phyloP scores from a whole-genome alignment of 2,888 invertebrate species.

The Tupiocoris notatus region DNA sequence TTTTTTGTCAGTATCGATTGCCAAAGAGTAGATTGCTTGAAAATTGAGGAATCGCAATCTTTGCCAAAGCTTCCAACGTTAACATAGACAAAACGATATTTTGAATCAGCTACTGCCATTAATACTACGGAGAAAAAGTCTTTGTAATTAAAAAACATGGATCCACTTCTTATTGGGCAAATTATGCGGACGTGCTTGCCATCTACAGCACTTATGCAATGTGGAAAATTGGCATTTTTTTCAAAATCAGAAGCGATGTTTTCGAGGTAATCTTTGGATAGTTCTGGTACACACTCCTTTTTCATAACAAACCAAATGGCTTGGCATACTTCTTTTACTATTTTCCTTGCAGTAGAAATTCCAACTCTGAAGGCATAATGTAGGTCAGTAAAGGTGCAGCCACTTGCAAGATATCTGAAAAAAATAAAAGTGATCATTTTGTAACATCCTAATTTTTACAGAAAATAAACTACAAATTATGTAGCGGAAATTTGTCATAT shows the following conservation, averaged over 20 bases:
- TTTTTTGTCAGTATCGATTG: not conserved
- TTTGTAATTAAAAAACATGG: conserved; percentile 49
- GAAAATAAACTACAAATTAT: not conserved
- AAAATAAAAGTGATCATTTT: not conserved
- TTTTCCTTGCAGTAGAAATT: conserved; percentile 47
- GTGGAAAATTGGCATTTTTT: conserved; percentile 48
- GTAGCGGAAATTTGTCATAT: no score
- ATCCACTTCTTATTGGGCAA: conserved; percentile 48
- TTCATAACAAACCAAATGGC: conserved; percentile 47
- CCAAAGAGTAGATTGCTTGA: not conserved
- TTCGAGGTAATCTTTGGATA: conserved; percentile 45
- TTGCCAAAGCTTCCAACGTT: conserved; percentile 1
- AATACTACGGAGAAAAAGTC: not conserved
- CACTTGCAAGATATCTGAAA: conserved; percentile 49
- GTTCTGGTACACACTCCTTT: conserved; percentile 47
- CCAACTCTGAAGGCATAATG: conserved; percentile 48
- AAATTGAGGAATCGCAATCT: conserved; percentile 4
- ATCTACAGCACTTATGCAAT: conserved; percentile 50
- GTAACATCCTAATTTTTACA: not conserved
- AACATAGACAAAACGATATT: not conserved
- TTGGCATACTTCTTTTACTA: conserved; percentile 48
- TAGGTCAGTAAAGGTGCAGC: conserved; percentile 49
- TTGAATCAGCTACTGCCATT: not conserved
- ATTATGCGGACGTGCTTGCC: conserved; percentile 49
- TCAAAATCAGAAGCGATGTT: conserved; percentile 48